A percentile compares a stretch with the other conserved stretches of the same genome.
Evolutionary conservation across 2,888 invertebrate genomes (phyloP).

Genomic region (Archaeoteleia sp.): DNA sequence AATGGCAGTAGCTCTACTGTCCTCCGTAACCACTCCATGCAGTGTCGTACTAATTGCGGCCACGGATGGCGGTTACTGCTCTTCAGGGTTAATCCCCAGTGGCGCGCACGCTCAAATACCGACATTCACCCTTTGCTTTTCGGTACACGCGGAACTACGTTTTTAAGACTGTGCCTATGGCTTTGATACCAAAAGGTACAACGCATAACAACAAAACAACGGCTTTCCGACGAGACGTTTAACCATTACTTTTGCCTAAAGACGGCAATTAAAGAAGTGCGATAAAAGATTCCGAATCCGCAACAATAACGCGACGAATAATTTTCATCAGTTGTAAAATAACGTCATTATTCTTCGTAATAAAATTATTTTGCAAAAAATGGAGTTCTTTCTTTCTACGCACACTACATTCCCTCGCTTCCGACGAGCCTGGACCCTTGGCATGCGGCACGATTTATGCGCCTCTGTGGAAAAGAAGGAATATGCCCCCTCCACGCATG

Average conservation of each 20-base stretch:
- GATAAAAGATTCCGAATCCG: slow-evolving; percentile 42
- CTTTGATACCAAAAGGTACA: slow-evolving; percentile 65
- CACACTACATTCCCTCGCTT: slow-evolving; percentile 54
- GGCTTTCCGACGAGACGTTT: slow-evolving; percentile 63
- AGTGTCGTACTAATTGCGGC: slow-evolving; percentile 73
- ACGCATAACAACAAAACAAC: slow-evolving; percentile 56
- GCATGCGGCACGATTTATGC: slow-evolving; percentile 64
- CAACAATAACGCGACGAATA: slow-evolving; percentile 15
- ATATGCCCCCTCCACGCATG: slow-evolving; percentile 58
- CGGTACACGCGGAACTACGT: slow-evolving; percentile 27
- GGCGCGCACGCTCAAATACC: slow-evolving; percentile 61
- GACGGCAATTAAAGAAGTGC: slow-evolving; percentile 68
- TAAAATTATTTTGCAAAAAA: slow-evolving; percentile 28
- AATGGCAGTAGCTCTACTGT: slow-evolving; percentile 45
- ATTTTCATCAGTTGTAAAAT: slow-evolving; percentile 26
- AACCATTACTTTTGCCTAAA: slow-evolving; percentile 71
- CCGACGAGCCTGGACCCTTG: slow-evolving; percentile 47
- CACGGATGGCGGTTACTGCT: slow-evolving; percentile 73
- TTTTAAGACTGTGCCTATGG: slow-evolving; percentile 54
- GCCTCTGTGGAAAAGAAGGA: slow-evolving; percentile 53
- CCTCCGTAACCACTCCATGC: slow-evolving; percentile 69
- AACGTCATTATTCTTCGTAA: slow-evolving; percentile 2
- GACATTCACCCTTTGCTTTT: slow-evolving; percentile 33
- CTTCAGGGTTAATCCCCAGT: slow-evolving; percentile 69
- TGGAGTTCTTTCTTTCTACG: slow-evolving; percentile 36